These are phyloP conservation scores for Pteropus rufus DNA, from an alignment of 2,797 vertebrate species.

Conservation along the genomic window DNA sequence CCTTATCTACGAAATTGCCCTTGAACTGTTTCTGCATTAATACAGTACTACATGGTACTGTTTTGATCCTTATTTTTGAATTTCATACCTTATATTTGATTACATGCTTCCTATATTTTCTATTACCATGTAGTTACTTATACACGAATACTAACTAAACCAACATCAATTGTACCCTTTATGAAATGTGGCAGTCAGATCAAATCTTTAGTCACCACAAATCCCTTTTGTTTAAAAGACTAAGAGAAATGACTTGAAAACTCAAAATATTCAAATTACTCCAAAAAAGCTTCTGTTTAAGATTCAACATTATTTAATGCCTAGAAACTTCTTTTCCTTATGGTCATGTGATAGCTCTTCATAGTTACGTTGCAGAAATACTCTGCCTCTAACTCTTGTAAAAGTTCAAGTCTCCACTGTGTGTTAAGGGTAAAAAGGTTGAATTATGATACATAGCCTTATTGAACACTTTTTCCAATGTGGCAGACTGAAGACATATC, in stretches of 20 bases:
- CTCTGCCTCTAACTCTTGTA: not conserved
- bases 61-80: constrained; percentile 59
- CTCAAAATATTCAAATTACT: constrained; percentile 1
- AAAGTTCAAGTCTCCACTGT: not conserved
- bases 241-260: constrained; percentile 50
- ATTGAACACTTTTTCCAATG: not conserved
- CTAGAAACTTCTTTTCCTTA: not conserved
- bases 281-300: not conserved
- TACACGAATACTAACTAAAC: constrained; percentile 62
- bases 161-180: constrained; percentile 60
- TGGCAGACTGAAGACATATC: not conserved
- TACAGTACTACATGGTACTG: constrained; percentile 57
- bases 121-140: constrained; percentile 57
- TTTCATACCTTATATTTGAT: constrained; percentile 71
- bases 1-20: constrained; percentile 5
- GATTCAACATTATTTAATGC: not conserved
- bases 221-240: constrained; percentile 35
- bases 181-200: constrained; percentile 54
- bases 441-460: not conserved
- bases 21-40: constrained; percentile 49
- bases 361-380: not conserved
- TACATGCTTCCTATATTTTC: constrained; percentile 68
- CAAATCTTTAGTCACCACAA: constrained; percentile 22
- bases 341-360: not conserved
- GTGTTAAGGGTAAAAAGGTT: not conserved